phyloP scores from a whole-genome alignment of 2,888 invertebrate genomes.

The Hirtodrosophila cameraria region DNA sequence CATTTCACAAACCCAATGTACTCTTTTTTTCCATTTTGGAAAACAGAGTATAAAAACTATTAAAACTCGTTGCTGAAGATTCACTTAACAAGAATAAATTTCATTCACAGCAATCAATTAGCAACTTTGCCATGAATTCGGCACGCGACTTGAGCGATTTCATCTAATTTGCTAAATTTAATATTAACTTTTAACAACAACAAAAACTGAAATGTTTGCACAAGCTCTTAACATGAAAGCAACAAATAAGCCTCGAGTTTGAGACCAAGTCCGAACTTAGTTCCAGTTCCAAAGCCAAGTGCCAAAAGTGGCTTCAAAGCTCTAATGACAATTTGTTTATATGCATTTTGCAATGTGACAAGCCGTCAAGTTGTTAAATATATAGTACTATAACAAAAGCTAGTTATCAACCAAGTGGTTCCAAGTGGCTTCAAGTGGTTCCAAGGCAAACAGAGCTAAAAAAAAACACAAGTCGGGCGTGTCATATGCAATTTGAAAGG shows the following conservation, averaged over 20 bases:
- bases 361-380: conserved; percentile 6
- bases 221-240: conserved; percentile 39
- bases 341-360: conserved; percentile 14
- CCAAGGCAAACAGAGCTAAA: neutral
- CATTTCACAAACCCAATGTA: no score
- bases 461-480: neutral
- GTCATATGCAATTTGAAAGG: conserved; percentile 43
- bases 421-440: conserved; percentile 13
- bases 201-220: conserved; percentile 35
- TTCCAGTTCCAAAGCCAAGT: conserved; percentile 24
- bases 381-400: neutral
- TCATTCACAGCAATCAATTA: conserved; percentile 20
- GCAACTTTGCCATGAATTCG: conserved; percentile 13
- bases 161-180: conserved; percentile 32
- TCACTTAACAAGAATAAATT: conserved; percentile 7
- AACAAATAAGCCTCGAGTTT: conserved; percentile 23
- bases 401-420: neutral
- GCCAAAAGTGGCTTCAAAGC: no score
- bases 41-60: neutral
- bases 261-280: neutral
- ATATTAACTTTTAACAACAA: conserved; percentile 14
- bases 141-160: conserved; percentile 40
- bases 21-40: no score
- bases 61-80: neutral
- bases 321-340: conserved; percentile 29